Conservation (phyloP, 2,888 invertebrate species). For the Smittia aterrima region DNA sequence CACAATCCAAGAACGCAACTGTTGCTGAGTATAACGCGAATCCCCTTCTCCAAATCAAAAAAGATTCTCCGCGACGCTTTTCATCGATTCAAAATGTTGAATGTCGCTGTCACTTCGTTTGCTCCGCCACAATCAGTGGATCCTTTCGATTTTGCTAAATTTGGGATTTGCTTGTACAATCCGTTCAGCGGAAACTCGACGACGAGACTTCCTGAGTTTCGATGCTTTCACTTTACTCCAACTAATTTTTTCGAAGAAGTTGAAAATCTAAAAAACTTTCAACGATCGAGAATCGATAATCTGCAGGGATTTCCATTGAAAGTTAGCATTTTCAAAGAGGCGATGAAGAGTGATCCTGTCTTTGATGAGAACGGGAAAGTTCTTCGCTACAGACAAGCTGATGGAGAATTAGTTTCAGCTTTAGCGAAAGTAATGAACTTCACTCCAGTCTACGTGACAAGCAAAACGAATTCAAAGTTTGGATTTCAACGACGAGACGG, state of each 20-base stretch:
- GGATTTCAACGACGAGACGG: background rate
- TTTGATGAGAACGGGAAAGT: background rate
- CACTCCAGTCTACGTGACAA: background rate
- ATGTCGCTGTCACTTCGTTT: background rate
- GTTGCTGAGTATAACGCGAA: background rate
- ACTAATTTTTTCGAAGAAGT: background rate
- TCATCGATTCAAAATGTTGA: background rate
- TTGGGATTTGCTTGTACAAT: background rate
- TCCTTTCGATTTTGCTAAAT: background rate
- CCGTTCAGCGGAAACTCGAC: background rate
- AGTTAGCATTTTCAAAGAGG: background rate
- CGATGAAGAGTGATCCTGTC: background rate
- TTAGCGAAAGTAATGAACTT: background rate
- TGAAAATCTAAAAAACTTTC: background rate
- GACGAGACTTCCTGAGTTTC: background rate
- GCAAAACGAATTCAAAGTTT: background rate
- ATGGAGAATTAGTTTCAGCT: background rate
- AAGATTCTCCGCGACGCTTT: background rate
- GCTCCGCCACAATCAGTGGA: background rate
- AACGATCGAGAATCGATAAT: background rate
- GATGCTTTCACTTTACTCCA: background rate
- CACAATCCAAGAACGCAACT: background rate
- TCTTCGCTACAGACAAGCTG: background rate
- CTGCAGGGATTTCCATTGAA: background rate
- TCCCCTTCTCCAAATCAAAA: background rate